Evolutionary conservation across 2,797 vertebrate species (phyloP).

Genomic region (Halcyon chelicuti): DNA sequence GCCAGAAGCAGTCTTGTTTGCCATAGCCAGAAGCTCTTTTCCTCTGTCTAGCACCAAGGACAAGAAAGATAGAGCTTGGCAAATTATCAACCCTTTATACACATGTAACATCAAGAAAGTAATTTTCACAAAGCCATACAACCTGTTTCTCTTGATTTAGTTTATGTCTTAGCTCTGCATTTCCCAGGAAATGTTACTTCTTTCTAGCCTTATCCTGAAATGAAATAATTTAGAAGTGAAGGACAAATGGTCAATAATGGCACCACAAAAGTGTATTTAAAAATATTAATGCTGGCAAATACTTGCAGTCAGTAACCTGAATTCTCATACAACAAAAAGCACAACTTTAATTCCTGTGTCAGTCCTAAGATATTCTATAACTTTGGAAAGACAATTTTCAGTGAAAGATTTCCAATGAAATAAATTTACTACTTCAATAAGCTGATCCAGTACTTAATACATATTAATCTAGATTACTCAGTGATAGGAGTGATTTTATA

Average conservation of each 20-base stretch:
- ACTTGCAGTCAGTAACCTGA: not conserved
- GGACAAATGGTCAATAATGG: not conserved
- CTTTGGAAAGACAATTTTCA: not conserved
- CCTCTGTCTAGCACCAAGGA: not conserved
- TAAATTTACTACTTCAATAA: not conserved
- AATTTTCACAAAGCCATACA: not conserved
- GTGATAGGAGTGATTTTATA: not conserved
- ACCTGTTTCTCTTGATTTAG: not conserved
- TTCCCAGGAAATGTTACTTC: not conserved
- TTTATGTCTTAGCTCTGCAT: not conserved
- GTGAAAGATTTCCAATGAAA: not conserved
- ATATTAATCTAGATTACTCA: not conserved
- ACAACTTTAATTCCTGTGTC: not conserved
- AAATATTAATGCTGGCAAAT: not conserved
- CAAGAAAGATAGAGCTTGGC: not conserved
- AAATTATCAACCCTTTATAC: not conserved
- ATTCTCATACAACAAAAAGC: not conserved
- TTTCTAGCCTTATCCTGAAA: not conserved
- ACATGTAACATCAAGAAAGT: not conserved
- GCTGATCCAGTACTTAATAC: not conserved
- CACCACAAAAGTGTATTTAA: not conserved
- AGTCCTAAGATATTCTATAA: not conserved
- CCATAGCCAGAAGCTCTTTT: not conserved
- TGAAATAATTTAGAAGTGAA: not conserved
- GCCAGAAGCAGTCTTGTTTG: not conserved